Percentiles rank a stretch among this genome's conserved stretches.
Conservation (phyloP, 2,113 vertebrate species). For the Neoarius graeffei region DNA sequence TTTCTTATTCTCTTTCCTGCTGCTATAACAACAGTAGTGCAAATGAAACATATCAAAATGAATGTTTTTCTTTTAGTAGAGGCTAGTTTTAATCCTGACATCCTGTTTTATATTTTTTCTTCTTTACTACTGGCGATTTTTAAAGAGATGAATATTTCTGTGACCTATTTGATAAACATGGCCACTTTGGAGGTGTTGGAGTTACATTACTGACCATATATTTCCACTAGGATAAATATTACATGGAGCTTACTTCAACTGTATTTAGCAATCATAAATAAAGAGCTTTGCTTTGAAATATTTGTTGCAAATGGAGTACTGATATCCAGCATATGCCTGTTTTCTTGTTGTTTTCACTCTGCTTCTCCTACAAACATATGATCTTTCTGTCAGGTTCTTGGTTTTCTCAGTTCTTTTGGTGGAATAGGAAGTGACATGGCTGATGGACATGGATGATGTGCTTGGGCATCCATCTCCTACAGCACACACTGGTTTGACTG, state of each 20-base stretch:
- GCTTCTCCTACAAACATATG: constrained; percentile 16
- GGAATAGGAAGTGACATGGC: constrained; percentile 35
- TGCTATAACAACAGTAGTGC: background rate
- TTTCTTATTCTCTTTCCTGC: background rate
- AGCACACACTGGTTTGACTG: constrained; percentile 25
- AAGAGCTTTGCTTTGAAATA: background rate
- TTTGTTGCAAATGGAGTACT: background rate
- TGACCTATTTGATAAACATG: background rate
- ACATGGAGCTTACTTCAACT: background rate
- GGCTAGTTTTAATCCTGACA: background rate
- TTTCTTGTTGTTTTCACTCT: constrained; percentile 14
- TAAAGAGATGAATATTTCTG: background rate
- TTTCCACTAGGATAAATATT: background rate
- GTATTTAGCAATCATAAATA: background rate
- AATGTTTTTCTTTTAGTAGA: background rate
- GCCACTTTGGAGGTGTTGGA: background rate
- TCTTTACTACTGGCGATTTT: background rate
- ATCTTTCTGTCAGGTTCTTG: constrained; percentile 28
- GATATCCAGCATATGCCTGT: constrained; percentile 8
- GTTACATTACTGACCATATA: background rate
- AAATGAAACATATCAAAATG: background rate
- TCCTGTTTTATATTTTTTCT: too few species aligned
- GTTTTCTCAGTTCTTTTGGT: constrained; percentile 3
- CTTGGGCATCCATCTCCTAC: constrained; percentile 9
- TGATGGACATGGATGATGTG: background rate